Base-by-base conservation (phyloP, 1,140 invertebrate genomes). In the Bombus sibiricus region DNA sequence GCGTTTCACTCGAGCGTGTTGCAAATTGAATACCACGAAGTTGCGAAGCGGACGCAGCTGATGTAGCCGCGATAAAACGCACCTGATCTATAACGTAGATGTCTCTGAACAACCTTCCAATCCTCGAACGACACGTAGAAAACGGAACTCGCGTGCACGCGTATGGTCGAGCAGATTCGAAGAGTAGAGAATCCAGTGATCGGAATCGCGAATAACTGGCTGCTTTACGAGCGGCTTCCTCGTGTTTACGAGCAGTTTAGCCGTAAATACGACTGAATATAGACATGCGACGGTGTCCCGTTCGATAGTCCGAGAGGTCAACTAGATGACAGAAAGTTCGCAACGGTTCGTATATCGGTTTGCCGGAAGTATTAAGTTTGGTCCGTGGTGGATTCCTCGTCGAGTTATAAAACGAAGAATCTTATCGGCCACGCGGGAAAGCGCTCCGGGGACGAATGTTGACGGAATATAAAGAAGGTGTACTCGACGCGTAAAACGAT, bases 231-330 rank as follows among this genome's bases (percentile, higher is more conserved):
- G 39, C 86, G 25, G 32, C 39, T 83, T 68, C 66, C 57, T 85
- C 59, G 74, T 77, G 75, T 89, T 90, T 87, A 90, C 79, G 85
- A 90, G 66, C 69, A 32, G 71, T 78, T 32, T 66, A n/a, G 64
- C 32, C 72, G 41, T 85, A 90, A 89, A 90, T 90, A 88, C 43
- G 37, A 22, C 47, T 10, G 43, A 81, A 87, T 82, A 77, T 41
- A 76, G 74, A 66, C 80, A 75, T 39, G 53, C 37, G 82, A 69
- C 64, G 37, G 53, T 77, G 47, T 72, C 47, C 57, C 72, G 66
- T 77, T 69, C 41, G 71, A 81, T 73, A 76, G 83, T 3, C 12
- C 32, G 12, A 18, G 8, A 18, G 41, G 66, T 72, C 71, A 41
- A 77, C 57, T n/a, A 37, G 68, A 66, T 71, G 28, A n/a, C 57